phyloP scores from a whole-genome alignment of 2,888 invertebrate genomes.

The Portevinia maculata region DNA sequence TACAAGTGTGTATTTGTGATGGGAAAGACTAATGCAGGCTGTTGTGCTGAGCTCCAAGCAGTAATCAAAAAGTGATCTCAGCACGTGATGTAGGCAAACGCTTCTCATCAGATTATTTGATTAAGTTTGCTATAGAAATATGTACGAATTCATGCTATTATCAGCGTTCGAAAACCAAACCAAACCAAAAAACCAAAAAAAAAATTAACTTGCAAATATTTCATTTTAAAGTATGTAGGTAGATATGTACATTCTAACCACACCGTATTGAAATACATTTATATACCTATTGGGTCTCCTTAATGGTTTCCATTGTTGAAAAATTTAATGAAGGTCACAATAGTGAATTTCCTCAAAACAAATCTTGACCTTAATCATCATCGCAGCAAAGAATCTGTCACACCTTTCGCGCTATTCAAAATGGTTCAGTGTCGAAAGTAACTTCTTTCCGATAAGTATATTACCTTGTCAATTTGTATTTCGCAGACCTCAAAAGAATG shows the following conservation, averaged over 20 bases:
- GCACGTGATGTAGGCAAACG: slow-evolving; percentile 54
- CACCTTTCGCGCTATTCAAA: no score
- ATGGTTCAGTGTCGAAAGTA: slow-evolving; percentile 27
- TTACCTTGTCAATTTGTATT: slow-evolving; percentile 56
- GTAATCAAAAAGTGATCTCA: slow-evolving; percentile 43
- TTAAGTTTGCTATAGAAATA: background rate
- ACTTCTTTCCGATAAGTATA: slow-evolving; percentile 38
- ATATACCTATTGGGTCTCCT: no score
- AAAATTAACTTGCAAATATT: background rate
- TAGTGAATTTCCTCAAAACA: no score
- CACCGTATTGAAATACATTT: no score
- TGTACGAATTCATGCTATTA: background rate
- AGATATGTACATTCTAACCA: no score
- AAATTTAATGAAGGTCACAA: no score
- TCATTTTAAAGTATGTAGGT: background rate
- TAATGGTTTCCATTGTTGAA: no score
- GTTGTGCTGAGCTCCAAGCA: slow-evolving; percentile 13
- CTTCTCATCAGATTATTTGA: slow-evolving; percentile 1
- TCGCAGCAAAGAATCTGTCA: no score
- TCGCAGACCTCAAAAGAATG: slow-evolving; percentile 13
- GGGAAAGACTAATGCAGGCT: slow-evolving; percentile 35
- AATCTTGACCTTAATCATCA: no score
- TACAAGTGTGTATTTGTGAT: slow-evolving; percentile 21
- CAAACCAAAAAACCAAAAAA: no score
- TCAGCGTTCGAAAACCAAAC: no score